A percentile compares a stretch with the other conserved stretches of the same genome.
Evolutionary conservation across 2,113 vertebrate species (phyloP).

Genomic region (Polypterus bichir): DNA sequence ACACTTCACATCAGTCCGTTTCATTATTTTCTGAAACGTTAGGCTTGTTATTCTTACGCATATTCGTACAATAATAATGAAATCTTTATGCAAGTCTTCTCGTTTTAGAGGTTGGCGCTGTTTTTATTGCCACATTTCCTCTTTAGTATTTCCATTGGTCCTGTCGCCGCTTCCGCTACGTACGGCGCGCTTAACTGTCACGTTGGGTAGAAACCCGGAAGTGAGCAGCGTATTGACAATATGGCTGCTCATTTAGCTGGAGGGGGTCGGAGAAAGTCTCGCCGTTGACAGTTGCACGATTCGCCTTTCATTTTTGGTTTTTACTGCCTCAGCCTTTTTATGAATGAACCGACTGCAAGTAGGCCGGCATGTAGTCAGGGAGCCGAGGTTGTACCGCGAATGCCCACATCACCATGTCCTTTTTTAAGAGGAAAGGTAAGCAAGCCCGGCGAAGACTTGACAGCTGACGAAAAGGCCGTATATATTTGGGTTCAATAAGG

Average conservation of each 20-base stretch:
- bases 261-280: constrained; percentile 35
- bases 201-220: constrained; percentile 51
- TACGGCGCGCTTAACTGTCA: constrained; percentile 6
- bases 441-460: constrained; percentile 12
- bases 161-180: constrained; percentile 17
- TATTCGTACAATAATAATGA: too few relatives aligned
- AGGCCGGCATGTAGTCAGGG: constrained; percentile 45
- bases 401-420: constrained; percentile 59
- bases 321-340: constrained; percentile 23
- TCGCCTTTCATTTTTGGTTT: constrained; percentile 1
- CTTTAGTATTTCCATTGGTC: too few relatives aligned
- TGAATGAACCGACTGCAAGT: constrained; percentile 54
- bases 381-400: constrained; percentile 43
- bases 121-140: too few relatives aligned
- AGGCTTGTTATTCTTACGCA: too few relatives aligned
- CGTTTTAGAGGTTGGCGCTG: too few relatives aligned
- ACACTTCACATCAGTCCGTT: too few relatives aligned
- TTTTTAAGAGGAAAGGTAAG: constrained; percentile 79
- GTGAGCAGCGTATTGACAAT: constrained; percentile 73
- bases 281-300: constrained; percentile 30
- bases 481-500: constrained; percentile 3
- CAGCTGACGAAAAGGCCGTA: constrained; percentile 1
- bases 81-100: too few relatives aligned
- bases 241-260: constrained; percentile 50
- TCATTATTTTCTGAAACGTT: too few relatives aligned